Percentiles rank a stretch among this genome's conserved stretches.
Conservation (phyloP, 1,140 invertebrate genomes). For the Cataglyphis hispanica region DNA sequence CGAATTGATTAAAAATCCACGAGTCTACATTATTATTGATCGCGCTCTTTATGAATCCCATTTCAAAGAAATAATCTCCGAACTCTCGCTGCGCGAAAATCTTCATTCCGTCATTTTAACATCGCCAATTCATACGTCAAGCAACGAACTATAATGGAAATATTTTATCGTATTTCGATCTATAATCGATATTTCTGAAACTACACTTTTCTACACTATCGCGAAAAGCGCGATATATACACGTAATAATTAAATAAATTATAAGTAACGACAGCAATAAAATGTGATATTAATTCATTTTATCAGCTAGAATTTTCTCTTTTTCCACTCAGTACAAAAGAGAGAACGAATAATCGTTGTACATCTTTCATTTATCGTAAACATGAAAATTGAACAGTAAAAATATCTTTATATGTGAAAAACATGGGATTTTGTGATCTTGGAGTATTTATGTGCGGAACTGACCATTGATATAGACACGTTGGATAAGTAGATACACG, state of each 20-base stretch:
- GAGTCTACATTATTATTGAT: background rate
- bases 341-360: background rate
- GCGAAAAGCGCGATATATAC: background rate
- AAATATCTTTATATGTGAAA: background rate
- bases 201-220: background rate
- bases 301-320: background rate
- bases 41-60: background rate
- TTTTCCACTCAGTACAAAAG: background rate
- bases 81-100: background rate
- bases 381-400: background rate
- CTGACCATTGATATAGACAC: background rate
- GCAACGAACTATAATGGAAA: constrained; percentile 34
- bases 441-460: constrained; percentile 9
- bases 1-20: background rate
- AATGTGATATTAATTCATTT: background rate
- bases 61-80: background rate
- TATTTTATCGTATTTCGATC: constrained; percentile 13
- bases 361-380: background rate
- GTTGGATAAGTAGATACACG: background rate
- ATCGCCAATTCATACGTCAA: constrained; percentile 2
- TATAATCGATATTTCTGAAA: background rate
- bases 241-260: constrained; percentile 17
- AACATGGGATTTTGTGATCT: background rate
- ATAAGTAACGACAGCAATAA: background rate
- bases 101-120: constrained; percentile 3